A percentile compares a stretch with the other conserved stretches of the same genome.
Evolutionary conservation across 2,113 vertebrate genomes (phyloP).

Genomic region (Trogon melanurus): DNA sequence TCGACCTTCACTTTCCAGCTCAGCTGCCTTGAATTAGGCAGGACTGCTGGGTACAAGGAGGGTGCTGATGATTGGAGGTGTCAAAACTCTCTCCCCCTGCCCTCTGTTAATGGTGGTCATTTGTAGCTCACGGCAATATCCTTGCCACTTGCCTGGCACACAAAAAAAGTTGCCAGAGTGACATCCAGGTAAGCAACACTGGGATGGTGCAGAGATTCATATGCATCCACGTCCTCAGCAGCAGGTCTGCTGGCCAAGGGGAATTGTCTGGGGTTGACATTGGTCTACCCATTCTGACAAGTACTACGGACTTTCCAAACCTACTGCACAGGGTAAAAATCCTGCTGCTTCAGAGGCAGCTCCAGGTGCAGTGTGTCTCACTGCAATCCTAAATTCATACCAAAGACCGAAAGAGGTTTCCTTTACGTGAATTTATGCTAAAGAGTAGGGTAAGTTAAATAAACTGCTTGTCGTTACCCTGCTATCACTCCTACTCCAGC

Average conservation of each 20-base stretch:
- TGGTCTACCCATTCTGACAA: neutral
- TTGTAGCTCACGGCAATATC: neutral
- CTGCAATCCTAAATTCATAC: neutral
- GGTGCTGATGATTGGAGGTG: neutral
- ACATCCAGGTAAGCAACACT: neutral
- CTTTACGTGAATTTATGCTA: neutral
- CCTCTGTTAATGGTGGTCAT: neutral
- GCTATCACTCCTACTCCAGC: neutral
- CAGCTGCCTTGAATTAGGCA: neutral
- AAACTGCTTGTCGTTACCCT: neutral
- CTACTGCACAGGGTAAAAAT: neutral
- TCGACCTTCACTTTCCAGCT: neutral
- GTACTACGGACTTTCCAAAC: neutral
- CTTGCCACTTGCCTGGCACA: neutral
- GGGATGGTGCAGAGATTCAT: neutral
- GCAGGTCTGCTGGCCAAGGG: neutral
- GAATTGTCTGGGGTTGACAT: accelerated
- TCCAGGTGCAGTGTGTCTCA: neutral
- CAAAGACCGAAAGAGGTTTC: neutral
- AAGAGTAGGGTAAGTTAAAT: neutral
- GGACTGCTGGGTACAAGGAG: neutral
- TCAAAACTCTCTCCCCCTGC: neutral
- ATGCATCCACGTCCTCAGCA: neutral
- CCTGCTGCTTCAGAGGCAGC: neutral
- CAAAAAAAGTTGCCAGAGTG: neutral